A percentile compares a stretch with the other conserved stretches of the same genome.
Evolutionary conservation across 1,140 invertebrate genomes (phyloP).

Genomic region (Leptestheria dahalacensis): DNA sequence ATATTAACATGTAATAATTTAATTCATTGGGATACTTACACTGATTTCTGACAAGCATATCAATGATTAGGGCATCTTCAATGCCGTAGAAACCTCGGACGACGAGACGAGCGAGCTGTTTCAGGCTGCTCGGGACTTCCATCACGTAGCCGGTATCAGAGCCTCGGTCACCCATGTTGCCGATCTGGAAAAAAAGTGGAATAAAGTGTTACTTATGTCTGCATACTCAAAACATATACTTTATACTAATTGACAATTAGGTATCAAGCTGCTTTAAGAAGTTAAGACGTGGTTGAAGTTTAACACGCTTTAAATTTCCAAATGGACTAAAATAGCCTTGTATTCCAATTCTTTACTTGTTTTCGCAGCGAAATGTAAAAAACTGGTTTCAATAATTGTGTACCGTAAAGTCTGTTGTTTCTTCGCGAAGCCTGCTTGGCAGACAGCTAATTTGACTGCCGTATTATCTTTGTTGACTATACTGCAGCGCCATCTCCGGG

Average conservation of each 20-base stretch:
- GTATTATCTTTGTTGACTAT: too few relatives aligned
- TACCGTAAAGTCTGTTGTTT: too few relatives aligned
- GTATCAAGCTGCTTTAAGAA: neutral
- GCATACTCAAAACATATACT: neutral
- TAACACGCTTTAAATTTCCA: too few relatives aligned
- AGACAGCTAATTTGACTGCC: too few relatives aligned
- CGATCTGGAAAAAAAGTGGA: neutral
- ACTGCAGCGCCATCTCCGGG: too few relatives aligned
- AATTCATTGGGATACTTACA: constrained; percentile 47
- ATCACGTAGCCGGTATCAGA: constrained; percentile 35
- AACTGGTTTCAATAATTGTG: too few relatives aligned
- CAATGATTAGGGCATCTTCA: constrained; percentile 84
- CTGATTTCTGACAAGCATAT: constrained; percentile 86
- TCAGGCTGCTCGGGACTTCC: constrained; percentile 76
- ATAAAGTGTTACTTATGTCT: neutral
- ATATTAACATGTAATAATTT: too few relatives aligned
- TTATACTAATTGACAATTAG: neutral
- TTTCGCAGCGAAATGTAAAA: too few relatives aligned
- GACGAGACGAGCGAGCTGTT: constrained; percentile 75
- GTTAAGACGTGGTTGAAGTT: too few relatives aligned
- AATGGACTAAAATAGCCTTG: too few relatives aligned
- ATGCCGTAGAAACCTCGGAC: constrained; percentile 83
- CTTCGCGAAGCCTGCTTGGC: too few relatives aligned
- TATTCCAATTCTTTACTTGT: too few relatives aligned
- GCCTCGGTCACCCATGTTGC: neutral